Base-by-base conservation (phyloP, 2,113 vertebrate species). In the Brachionichthys hirsutus region DNA sequence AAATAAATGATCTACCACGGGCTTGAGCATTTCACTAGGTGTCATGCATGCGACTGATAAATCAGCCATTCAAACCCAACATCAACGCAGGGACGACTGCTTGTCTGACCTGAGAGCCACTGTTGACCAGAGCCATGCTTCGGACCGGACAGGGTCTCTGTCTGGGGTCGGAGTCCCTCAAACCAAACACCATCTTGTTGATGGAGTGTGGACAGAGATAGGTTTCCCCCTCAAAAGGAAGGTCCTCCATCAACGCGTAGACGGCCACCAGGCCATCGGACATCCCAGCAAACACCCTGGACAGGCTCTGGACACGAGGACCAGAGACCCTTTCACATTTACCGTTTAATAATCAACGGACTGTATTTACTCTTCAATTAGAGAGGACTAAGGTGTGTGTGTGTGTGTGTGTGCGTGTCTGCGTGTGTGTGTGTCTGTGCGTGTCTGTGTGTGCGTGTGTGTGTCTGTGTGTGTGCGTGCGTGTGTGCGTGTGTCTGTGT, bases 201-300 rank as follows among this genome's bases (percentile, higher is more conserved):
- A 95, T 89, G 0, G 94, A 94, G 88, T 96, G 95, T 1, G 95
- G 94, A 79, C 97, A 99, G 64, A 98, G 80, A 85, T 97, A 99
- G 67, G 90, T 89, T 52, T 93, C 95, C 55, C 77, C 90, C 0
- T 94, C 92, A 6, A 85, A 51, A 0, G 95, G 96, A 47, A 92
- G 51, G 1, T 95, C 95, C 0, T 90, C 92, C 4, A 82, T 81
- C 52, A 95, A 73, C 0, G 86, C 85, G 60, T 95, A 98, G 41
- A 94, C 89, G 0, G 92, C 92, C 42, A 99, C 74, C 0, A 98
- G 90, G 11, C 97, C 96, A 0, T 99, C 97, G 0, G 93, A 93
- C 90, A 97, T 91, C 42, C 97, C 96, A 0, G 94, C 95, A 83
- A 98, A 93, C 69, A 99, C 94, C 62, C 92, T 11, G 0, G 90